A percentile compares a stretch with the other conserved stretches of the same genome.
Evolutionary conservation across 1,140 invertebrate species (phyloP).

Genomic region (Drosophila truncata): DNA sequence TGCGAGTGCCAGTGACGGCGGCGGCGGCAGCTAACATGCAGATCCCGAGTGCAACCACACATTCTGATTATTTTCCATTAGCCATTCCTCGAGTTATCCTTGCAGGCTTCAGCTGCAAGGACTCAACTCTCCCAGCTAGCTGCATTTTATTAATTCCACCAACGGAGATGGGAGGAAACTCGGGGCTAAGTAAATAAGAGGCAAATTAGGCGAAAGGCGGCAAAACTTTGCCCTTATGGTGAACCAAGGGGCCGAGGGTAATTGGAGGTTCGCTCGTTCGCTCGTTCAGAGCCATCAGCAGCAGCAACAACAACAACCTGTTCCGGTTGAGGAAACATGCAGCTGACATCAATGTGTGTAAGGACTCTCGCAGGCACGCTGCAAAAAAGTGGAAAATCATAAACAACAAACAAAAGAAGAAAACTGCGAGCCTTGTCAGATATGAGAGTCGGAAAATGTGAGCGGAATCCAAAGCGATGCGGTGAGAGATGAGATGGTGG

Average conservation of each 20-base stretch:
- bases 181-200: slow-evolving; percentile 62
- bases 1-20: slow-evolving; percentile 32
- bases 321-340: slow-evolving; percentile 64
- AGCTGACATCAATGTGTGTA: slow-evolving; percentile 67
- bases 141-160: slow-evolving; percentile 54
- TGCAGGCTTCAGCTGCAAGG: slow-evolving; percentile 16
- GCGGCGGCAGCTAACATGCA: slow-evolving; percentile 42
- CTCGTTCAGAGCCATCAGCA: slow-evolving; percentile 8
- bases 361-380: slow-evolving; percentile 35
- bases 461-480: slow-evolving; percentile 39
- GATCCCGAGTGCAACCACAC: slow-evolving; percentile 37
- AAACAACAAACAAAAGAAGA: slow-evolving; percentile 38
- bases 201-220: slow-evolving; percentile 58
- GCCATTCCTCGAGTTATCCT: slow-evolving; percentile 27
- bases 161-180: slow-evolving; percentile 16
- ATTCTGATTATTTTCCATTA: slow-evolving; percentile 58
- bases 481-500: slow-evolving; percentile 5
- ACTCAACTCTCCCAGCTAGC: slow-evolving; percentile 15
- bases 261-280: slow-evolving; percentile 16
- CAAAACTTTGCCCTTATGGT: slow-evolving; percentile 37
- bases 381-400: slow-evolving; percentile 46
- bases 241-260: slow-evolving; percentile 1
- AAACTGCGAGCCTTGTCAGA: slow-evolving; percentile 43
- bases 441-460: slow-evolving; percentile 45
- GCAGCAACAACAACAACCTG: slow-evolving; percentile 34